Percentiles rank a stretch among this genome's conserved stretches.
These are phyloP conservation scores for Gastracanthus pulcherrimus DNA, from an alignment of 2,888 invertebrate genomes.

Conservation along the genomic window DNA sequence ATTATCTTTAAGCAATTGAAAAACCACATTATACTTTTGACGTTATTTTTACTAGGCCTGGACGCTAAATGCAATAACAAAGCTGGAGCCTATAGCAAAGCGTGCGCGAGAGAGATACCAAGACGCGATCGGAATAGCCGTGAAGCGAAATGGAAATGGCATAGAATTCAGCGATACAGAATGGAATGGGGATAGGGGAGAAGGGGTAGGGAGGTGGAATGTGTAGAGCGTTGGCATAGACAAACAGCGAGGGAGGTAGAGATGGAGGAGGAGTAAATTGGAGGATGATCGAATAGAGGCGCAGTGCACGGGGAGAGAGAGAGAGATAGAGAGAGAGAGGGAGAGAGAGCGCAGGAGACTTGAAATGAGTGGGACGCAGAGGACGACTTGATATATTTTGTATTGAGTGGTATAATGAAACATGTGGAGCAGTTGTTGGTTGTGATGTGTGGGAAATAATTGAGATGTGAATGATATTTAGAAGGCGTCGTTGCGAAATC, in stretches of 20 bases:
- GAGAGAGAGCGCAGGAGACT: not conserved
- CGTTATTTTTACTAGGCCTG: no score
- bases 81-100: no score
- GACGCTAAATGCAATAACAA: no score
- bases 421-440: no score
- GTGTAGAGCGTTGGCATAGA: not conserved
- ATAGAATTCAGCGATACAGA: not conserved
- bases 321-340: not conserved
- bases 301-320: not conserved
- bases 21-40: no score
- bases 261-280: not conserved
- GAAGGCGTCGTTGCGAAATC: no score
- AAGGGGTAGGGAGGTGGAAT: not conserved
- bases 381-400: not conserved
- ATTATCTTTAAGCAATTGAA: no score
- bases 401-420: not conserved
- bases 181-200: not conserved
- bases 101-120: not conserved
- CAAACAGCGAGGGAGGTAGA: not conserved
- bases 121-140: not conserved
- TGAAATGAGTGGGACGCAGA: not conserved
- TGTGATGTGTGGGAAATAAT: no score
- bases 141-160: not conserved
- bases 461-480: no score
- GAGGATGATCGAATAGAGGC: not conserved